Percentiles rank a stretch among this genome's conserved stretches.
Conservation (phyloP, 2,797 vertebrate genomes). For the Mormyrus proboscirostris region DNA sequence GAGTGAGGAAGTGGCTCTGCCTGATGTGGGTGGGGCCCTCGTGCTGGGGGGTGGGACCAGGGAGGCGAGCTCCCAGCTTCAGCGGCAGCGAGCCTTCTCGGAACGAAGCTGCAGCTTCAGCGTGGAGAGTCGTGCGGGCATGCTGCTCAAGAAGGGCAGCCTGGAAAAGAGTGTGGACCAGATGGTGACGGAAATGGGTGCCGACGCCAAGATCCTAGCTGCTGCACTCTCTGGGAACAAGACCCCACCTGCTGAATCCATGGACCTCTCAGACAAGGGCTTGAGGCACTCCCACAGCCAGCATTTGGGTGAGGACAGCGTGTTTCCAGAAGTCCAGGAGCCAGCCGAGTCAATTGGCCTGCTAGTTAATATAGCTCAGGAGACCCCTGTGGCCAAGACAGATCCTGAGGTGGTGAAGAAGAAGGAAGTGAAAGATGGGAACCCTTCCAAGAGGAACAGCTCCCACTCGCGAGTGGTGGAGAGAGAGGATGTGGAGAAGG, state of each 20-base stretch:
- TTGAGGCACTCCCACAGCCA: conserved; percentile 30
- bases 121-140: conserved; percentile 80
- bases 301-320: conserved; percentile 44
- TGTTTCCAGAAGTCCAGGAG: conserved; percentile 26
- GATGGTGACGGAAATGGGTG: conserved; percentile 85
- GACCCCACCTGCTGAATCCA: conserved; percentile 46
- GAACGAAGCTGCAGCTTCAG: conserved; percentile 96
- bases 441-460: conserved; percentile 56
- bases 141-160: conserved; percentile 81
- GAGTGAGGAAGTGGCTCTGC: conserved; percentile 59
- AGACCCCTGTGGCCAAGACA: conserved; percentile 17
- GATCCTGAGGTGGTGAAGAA: background rate
- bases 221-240: conserved; percentile 70
- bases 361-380: conserved; percentile 21
- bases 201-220: conserved; percentile 87
- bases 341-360: conserved; percentile 43
- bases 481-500: conserved; percentile 80
- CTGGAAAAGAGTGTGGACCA: conserved; percentile 75
- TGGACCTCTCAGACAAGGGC: conserved; percentile 55
- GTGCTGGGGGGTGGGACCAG: background rate
- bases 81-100: conserved; percentile 75
- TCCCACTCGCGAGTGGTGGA: conserved; percentile 64
- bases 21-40: conserved; percentile 41
- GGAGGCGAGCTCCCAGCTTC: conserved; percentile 65
- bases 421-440: conserved; percentile 36